A percentile compares a stretch with the other conserved stretches of the same genome.
Evolutionary conservation across 2,888 invertebrate genomes (phyloP).

Genomic region (Pristionchus arcanus): DNA sequence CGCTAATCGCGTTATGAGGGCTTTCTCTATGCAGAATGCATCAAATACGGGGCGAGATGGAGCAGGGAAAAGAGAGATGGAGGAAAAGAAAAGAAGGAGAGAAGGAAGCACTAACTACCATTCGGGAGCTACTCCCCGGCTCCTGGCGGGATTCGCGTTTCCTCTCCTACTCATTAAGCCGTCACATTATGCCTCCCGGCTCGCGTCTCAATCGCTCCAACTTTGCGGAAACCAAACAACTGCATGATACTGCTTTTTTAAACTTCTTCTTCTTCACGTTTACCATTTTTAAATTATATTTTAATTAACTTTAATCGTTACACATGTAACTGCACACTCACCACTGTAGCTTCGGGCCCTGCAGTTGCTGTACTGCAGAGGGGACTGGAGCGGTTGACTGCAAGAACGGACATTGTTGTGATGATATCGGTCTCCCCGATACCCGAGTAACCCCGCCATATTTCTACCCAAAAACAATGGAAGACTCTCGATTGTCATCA

Average conservation of each 20-base stretch:
- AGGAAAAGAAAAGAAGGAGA: not conserved
- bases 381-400: not conserved
- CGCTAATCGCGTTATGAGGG: slow-evolving; percentile 3
- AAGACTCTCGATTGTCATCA: slow-evolving; percentile 41
- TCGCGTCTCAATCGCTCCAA: not conserved
- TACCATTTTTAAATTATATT: not conserved
- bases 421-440: not conserved
- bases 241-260: too few relatives aligned
- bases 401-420: slow-evolving; percentile 2
- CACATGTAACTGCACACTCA: not conserved
- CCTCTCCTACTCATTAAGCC: slow-evolving; percentile 1
- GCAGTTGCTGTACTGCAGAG: slow-evolving; percentile 40
- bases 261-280: not conserved
- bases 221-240: not conserved
- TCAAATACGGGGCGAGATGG: not conserved
- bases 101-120: slow-evolving; percentile 22
- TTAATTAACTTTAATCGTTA: slow-evolving; percentile 9
- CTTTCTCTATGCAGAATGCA: not conserved
- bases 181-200: not conserved
- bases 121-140: not conserved
- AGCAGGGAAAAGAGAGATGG: not conserved
- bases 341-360: slow-evolving; percentile 13
- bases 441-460: not conserved
- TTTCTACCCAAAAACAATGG: slow-evolving; percentile 22
- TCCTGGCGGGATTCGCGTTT: not conserved